Evolutionary conservation across 2,888 invertebrate species (phyloP).

Genomic region (Camponotus fellah): DNA sequence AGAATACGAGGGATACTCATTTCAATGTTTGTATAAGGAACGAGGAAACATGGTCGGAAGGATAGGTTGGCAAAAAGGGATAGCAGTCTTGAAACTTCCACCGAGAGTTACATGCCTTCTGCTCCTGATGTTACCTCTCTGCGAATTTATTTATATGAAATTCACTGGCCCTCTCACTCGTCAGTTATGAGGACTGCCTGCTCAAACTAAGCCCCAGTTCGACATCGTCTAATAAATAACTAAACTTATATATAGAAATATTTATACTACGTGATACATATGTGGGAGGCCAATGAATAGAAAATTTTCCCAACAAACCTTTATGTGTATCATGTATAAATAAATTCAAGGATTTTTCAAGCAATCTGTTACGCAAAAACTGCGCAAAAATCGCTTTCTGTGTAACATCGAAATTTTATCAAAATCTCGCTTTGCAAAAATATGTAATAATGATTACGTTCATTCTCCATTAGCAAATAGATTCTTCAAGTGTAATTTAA

Average conservation of each 20-base stretch:
- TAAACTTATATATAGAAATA: slow-evolving; percentile 21
- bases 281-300: not conserved
- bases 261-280: not conserved
- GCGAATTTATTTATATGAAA: slow-evolving; percentile 28
- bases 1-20: slow-evolving; percentile 19
- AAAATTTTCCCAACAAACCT: not conserved
- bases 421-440: not conserved
- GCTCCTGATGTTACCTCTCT: not conserved
- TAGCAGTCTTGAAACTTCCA: slow-evolving; percentile 9
- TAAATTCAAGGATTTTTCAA: not conserved
- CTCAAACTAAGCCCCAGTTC: not conserved
- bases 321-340: not conserved
- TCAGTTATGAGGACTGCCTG: not conserved
- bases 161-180: not conserved
- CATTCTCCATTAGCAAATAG: not conserved
- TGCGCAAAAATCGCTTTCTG: not conserved
- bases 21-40: slow-evolving; percentile 22
- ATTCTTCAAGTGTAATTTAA: not conserved
- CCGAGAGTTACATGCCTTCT: slow-evolving; percentile 5
- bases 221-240: slow-evolving; percentile 13
- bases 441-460: not conserved
- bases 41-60: slow-evolving; percentile 16
- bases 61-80: slow-evolving; percentile 29
- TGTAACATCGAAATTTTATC: not conserved
- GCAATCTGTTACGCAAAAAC: not conserved